A percentile compares a stretch with the other conserved stretches of the same genome.
phyloP scores from a whole-genome alignment of 2,113 vertebrate species.

The Cercopithecus mona region DNA sequence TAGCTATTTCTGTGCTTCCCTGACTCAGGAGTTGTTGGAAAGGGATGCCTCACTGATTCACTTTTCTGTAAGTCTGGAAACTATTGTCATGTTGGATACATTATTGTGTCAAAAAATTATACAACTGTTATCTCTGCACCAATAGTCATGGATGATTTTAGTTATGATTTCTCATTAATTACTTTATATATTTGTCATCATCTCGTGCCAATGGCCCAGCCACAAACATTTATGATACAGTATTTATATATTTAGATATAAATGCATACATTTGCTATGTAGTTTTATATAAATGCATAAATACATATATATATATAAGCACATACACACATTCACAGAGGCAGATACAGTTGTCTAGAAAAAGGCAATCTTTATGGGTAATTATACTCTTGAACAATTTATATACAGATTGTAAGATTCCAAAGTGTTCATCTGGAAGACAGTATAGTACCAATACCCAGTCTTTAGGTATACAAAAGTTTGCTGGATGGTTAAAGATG shows the following conservation, averaged over 20 bases:
- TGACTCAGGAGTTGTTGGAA: constrained; percentile 6
- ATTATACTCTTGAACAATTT: neutral
- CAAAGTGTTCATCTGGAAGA: neutral
- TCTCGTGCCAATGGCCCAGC: neutral
- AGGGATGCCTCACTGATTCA: neutral
- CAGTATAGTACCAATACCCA: neutral
- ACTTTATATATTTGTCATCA: neutral
- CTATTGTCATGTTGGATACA: neutral
- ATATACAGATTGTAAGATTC: neutral
- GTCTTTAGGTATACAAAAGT: neutral
- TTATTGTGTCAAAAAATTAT: neutral
- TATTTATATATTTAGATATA: neutral
- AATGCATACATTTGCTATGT: neutral
- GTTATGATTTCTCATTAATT: neutral
- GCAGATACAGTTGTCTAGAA: neutral
- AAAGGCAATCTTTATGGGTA: neutral
- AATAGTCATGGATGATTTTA: neutral
- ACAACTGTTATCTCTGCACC: neutral
- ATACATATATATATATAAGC: too few species aligned
- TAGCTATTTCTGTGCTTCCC: neutral
- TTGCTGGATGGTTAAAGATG: neutral
- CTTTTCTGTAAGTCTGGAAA: neutral
- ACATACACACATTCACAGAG: neutral
- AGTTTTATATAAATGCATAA: neutral
- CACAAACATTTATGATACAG: neutral